Conservation (phyloP, 2,888 invertebrate species). For the Fabriciana adippe region DNA sequence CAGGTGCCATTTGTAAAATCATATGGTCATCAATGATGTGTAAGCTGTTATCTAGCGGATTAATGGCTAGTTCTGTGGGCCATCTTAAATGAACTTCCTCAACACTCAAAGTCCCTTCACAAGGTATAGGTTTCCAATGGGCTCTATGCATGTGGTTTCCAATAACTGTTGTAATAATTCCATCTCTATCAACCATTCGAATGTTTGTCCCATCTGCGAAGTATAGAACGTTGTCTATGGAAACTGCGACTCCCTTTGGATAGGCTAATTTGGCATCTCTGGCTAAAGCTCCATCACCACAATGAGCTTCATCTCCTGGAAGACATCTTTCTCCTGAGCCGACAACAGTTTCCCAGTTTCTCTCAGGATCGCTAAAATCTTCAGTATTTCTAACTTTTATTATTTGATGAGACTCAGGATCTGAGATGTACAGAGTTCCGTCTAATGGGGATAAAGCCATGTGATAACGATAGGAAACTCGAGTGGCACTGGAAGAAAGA, state of each 20-base stretch:
- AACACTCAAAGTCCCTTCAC: slow-evolving; percentile 94
- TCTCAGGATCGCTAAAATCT: slow-evolving; percentile 92
- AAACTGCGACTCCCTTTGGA: slow-evolving; percentile 97
- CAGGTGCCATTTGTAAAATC: slow-evolving; percentile 95
- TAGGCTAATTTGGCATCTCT: slow-evolving; percentile 96
- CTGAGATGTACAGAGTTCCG: slow-evolving; percentile 96
- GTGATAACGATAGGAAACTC: slow-evolving; percentile 97
- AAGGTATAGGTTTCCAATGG: slow-evolving; percentile 96
- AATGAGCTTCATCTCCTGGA: slow-evolving; percentile 96
- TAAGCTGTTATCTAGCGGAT: slow-evolving; percentile 95
- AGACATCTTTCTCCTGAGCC: slow-evolving; percentile 97
- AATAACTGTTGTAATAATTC: slow-evolving; percentile 95
- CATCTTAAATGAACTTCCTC: slow-evolving; percentile 96
- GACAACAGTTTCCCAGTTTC: slow-evolving; percentile 97
- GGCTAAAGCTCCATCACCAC: slow-evolving; percentile 97
- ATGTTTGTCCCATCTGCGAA: slow-evolving; percentile 98
- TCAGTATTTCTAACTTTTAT: slow-evolving; percentile 91
- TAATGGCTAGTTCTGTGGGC: slow-evolving; percentile 97
- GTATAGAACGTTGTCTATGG: slow-evolving; percentile 94
- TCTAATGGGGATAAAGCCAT: slow-evolving; percentile 97
- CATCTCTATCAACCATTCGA: slow-evolving; percentile 95
- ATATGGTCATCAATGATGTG: slow-evolving; percentile 98
- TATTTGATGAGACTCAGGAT: slow-evolving; percentile 97
- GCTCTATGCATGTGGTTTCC: slow-evolving; percentile 96
- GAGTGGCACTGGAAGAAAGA: slow-evolving; percentile 87